Percentiles rank a stretch among this genome's conserved stretches.
phyloP scores from a whole-genome alignment of 2,113 vertebrate genomes.

The Cercocebus atys region DNA sequence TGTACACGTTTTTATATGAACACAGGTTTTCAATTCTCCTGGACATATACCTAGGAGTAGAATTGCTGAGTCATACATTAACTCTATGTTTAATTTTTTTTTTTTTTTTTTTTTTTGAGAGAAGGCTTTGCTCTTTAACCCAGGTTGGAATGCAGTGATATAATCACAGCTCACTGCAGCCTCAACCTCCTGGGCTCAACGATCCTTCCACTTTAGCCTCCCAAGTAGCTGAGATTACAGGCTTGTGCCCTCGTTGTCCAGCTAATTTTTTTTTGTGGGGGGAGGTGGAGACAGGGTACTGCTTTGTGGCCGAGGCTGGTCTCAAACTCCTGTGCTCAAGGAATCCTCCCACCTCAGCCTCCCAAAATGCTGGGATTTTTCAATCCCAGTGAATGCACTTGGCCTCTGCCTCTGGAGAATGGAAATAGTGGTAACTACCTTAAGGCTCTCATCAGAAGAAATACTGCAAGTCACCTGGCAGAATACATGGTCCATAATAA shows the following conservation, averaged over 20 bases:
- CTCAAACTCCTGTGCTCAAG: not conserved
- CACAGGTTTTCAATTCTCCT: not conserved
- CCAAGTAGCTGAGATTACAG: not conserved
- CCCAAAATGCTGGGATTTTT: not conserved
- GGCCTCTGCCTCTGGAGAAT: not conserved
- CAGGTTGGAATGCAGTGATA: not conserved
- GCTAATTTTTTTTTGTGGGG: not conserved
- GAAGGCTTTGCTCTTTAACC: not conserved
- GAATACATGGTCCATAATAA: not conserved
- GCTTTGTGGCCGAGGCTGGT: not conserved
- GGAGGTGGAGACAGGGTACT: not conserved
- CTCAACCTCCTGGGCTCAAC: not conserved
- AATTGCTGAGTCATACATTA: not conserved
- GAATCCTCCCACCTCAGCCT: not conserved
- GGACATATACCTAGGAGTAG: not conserved
- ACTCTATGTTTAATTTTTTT: not conserved
- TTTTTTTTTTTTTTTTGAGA: not conserved
- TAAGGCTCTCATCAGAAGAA: not conserved
- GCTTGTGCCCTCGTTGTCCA: not conserved
- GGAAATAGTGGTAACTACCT: not conserved
- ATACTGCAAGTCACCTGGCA: not conserved
- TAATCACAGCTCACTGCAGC: not conserved
- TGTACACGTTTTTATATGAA: not conserved
- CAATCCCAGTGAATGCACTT: not conserved
- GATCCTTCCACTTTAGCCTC: not conserved